Conservation (phyloP, 1,140 invertebrate species). For the Bombus sylvicola region DNA sequence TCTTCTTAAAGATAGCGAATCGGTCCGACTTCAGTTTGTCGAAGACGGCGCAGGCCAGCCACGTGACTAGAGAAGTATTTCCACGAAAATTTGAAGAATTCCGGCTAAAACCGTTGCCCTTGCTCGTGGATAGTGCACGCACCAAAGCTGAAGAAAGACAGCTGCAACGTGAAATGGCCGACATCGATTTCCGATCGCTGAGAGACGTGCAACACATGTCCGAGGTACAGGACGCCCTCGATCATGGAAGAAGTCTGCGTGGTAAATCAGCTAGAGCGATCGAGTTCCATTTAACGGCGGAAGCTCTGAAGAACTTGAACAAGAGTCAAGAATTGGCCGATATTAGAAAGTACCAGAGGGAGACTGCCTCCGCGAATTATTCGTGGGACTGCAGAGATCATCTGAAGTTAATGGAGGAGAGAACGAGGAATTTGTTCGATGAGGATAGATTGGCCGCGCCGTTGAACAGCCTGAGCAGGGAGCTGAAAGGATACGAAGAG, state of each 20-base stretch:
- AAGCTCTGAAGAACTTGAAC: slow-evolving; percentile 79
- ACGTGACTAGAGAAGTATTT: slow-evolving; percentile 86
- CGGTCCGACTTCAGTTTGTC: slow-evolving; percentile 87
- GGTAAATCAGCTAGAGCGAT: slow-evolving; percentile 90
- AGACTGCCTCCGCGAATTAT: slow-evolving; percentile 42
- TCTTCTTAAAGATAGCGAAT: slow-evolving; percentile 83
- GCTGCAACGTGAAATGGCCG: slow-evolving; percentile 79
- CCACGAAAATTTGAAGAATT: slow-evolving; percentile 82
- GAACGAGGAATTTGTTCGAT: slow-evolving; percentile 75
- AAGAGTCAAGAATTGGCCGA: slow-evolving; percentile 77
- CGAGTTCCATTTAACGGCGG: slow-evolving; percentile 85
- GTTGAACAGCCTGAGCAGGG: slow-evolving; percentile 84
- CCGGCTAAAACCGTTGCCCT: slow-evolving; percentile 75
- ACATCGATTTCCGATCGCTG: slow-evolving; percentile 79
- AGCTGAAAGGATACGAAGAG: slow-evolving; percentile 86
- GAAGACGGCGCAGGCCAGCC: slow-evolving; percentile 86
- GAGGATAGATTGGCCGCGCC: slow-evolving; percentile 84
- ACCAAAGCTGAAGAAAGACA: slow-evolving; percentile 75
- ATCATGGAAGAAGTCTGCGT: slow-evolving; percentile 83
- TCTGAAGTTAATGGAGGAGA: slow-evolving; percentile 79
- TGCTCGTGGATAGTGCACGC: slow-evolving; percentile 49
- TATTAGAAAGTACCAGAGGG: slow-evolving; percentile 77
- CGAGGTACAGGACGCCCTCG: slow-evolving; percentile 77
- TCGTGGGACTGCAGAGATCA: slow-evolving; percentile 77
- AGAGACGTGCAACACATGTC: slow-evolving; percentile 82